Conservation (phyloP, 2,888 invertebrate species). For the Drosophila nigritarsus region DNA sequence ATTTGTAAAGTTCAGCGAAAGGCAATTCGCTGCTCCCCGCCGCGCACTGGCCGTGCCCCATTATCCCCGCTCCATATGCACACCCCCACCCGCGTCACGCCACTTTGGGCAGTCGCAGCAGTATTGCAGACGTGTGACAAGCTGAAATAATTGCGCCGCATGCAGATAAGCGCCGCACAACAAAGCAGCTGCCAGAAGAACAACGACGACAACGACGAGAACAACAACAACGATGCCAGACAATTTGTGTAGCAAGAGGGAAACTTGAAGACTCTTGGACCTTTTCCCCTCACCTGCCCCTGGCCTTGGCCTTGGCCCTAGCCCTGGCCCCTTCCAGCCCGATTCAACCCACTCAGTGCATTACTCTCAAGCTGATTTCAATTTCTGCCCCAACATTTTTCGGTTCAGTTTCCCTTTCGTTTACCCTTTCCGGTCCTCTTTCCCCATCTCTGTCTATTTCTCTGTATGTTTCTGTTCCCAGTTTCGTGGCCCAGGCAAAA, state of each 20-base stretch:
- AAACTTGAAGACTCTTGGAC: constrained; percentile 31
- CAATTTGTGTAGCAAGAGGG: constrained; percentile 61
- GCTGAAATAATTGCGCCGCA: constrained; percentile 77
- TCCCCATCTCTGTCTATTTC: not conserved
- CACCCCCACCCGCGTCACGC: not conserved
- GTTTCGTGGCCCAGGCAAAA: constrained; percentile 26
- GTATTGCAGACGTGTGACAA: constrained; percentile 62
- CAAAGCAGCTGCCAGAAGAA: constrained; percentile 60
- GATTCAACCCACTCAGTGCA: not conserved
- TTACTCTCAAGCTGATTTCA: constrained; percentile 13
- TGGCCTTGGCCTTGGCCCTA: not conserved
- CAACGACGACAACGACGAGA: constrained; percentile 4
- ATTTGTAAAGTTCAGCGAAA: constrained; percentile 77
- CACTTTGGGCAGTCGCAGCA: not conserved
- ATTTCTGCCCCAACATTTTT: constrained; percentile 32
- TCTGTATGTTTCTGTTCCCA: constrained; percentile 13
- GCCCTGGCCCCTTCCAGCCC: not conserved
- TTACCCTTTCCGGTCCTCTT: not conserved
- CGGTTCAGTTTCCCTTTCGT: constrained; percentile 13
- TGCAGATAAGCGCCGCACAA: constrained; percentile 68
- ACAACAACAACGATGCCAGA: constrained; percentile 42
- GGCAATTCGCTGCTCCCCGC: constrained; percentile 45
- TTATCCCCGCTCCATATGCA: not conserved
- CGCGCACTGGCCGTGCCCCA: not conserved
- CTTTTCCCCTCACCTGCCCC: not conserved